Conservation (phyloP, 35 echinoderm and acorn worm species). For the Nesometra sesokonis region DNA sequence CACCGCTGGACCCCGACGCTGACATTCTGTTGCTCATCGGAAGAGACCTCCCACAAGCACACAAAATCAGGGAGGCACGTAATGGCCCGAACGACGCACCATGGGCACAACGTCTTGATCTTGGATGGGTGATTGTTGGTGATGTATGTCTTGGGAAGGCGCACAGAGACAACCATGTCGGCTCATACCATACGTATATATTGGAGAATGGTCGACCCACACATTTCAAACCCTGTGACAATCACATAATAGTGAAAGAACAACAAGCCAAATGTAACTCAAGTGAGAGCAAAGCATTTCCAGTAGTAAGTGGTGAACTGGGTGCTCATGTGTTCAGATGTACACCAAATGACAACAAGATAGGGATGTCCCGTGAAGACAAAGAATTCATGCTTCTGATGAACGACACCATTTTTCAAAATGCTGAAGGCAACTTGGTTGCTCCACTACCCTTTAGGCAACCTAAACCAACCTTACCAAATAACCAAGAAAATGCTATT, state of each 20-base stretch:
- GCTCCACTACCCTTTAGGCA: constrained; percentile 5
- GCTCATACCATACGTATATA: background rate
- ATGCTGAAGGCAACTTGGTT: background rate
- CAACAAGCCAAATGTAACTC: background rate
- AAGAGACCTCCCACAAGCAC: constrained; percentile 6
- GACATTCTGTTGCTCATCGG: constrained; percentile 16
- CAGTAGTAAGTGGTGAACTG: background rate
- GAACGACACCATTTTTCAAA: background rate
- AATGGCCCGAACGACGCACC: constrained; percentile 18
- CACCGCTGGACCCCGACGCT: background rate
- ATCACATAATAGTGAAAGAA: background rate
- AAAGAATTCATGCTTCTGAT: constrained; percentile 14
- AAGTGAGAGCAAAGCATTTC: background rate
- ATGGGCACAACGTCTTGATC: constrained; percentile 23
- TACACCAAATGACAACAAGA: background rate
- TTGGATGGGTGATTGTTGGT: constrained; percentile 36
- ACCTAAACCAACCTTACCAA: constrained; percentile 2
- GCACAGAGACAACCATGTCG: background rate
- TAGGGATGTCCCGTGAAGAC: constrained; percentile 5
- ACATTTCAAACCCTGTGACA: background rate
- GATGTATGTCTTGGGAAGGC: constrained; percentile 14
- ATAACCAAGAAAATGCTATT: constrained; percentile 1
- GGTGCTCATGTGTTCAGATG: background rate
- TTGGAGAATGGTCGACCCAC: constrained; percentile 16
- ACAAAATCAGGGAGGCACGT: constrained; percentile 5